Evolutionary conservation across 2,888 invertebrate species (phyloP).

Genomic region (Scaptomyza parva): DNA sequence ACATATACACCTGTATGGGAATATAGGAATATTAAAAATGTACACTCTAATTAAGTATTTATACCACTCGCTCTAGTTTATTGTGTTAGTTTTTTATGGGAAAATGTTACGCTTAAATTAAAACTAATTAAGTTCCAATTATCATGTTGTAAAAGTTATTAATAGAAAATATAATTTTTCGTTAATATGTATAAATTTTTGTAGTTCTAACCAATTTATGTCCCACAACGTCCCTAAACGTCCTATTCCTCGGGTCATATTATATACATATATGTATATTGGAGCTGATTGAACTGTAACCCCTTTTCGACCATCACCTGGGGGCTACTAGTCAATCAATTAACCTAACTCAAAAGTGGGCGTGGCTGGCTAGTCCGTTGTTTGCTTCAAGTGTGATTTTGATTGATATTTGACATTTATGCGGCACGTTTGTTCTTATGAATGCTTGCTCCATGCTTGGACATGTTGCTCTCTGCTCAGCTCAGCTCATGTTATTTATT

Average conservation of each 20-base stretch:
- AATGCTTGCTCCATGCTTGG: slow-evolving; percentile 34
- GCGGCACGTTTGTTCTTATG: slow-evolving; percentile 50
- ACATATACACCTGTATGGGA: background rate
- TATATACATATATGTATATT: background rate
- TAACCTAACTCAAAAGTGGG: slow-evolving; percentile 61
- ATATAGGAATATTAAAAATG: background rate
- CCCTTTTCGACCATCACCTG: slow-evolving; percentile 30
- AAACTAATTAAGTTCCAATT: too few species aligned
- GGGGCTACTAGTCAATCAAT: slow-evolving; percentile 53
- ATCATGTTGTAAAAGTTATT: too few species aligned
- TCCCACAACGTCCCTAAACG: too few species aligned
- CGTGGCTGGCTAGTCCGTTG: slow-evolving; percentile 45
- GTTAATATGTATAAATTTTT: too few species aligned
- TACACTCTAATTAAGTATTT: background rate
- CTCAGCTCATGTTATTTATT: slow-evolving; percentile 48
- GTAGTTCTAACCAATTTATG: too few species aligned
- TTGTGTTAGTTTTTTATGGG: background rate
- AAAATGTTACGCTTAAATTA: too few species aligned
- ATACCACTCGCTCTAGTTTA: background rate
- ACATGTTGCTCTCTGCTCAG: too few species aligned
- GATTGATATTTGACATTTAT: slow-evolving; percentile 81
- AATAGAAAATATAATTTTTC: too few species aligned
- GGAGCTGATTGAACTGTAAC: slow-evolving; percentile 29
- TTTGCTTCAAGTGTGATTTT: slow-evolving; percentile 70
- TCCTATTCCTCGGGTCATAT: background rate